These are phyloP conservation scores for Stichopus horrens DNA, from an alignment of 53 echinoderm and acorn worm species.

Conservation along the genomic window DNA sequence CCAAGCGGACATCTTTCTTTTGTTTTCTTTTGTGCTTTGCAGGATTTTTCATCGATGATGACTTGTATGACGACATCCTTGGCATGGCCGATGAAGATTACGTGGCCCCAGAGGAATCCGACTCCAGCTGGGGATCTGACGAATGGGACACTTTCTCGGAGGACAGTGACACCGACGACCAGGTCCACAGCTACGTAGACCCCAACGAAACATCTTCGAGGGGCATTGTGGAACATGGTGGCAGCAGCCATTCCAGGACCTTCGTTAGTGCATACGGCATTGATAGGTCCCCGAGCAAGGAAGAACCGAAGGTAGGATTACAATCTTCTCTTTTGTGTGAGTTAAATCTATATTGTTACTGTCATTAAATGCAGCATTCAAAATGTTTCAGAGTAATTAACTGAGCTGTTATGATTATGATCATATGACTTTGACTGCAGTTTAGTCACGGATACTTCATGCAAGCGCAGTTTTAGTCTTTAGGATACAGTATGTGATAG, in stretches of 20 bases:
- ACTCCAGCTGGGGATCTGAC: slow-evolving; percentile 95
- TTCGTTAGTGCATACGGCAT: slow-evolving; percentile 75
- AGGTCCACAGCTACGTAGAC: slow-evolving; percentile 83
- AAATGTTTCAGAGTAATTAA: too few relatives aligned
- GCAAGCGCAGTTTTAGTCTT: too few relatives aligned
- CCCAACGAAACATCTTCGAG: slow-evolving; percentile 57
- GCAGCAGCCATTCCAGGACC: slow-evolving; percentile 42
- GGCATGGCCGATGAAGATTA: slow-evolving; percentile 69
- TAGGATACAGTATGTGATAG: too few relatives aligned
- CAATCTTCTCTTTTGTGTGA: neutral
- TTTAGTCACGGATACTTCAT: too few relatives aligned
- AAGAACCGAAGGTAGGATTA: slow-evolving; percentile 58
- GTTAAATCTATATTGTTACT: neutral
- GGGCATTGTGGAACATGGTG: slow-evolving; percentile 56
- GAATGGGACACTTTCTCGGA: slow-evolving; percentile 91
- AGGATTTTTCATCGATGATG: slow-evolving; percentile 97
- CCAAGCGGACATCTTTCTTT: too few relatives aligned
- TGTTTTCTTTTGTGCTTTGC: neutral
- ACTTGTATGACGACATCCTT: slow-evolving; percentile 92
- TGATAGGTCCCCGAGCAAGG: slow-evolving; percentile 55
- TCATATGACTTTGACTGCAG: too few relatives aligned
- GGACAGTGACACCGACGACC: slow-evolving; percentile 85
- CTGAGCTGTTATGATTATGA: too few relatives aligned
- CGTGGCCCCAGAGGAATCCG: slow-evolving; percentile 68
- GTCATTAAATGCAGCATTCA: too few relatives aligned